Percentiles rank a stretch among this genome's conserved stretches.
Evolutionary conservation across 2,888 invertebrate genomes (phyloP).

Genomic region (Panorpa germanica): DNA sequence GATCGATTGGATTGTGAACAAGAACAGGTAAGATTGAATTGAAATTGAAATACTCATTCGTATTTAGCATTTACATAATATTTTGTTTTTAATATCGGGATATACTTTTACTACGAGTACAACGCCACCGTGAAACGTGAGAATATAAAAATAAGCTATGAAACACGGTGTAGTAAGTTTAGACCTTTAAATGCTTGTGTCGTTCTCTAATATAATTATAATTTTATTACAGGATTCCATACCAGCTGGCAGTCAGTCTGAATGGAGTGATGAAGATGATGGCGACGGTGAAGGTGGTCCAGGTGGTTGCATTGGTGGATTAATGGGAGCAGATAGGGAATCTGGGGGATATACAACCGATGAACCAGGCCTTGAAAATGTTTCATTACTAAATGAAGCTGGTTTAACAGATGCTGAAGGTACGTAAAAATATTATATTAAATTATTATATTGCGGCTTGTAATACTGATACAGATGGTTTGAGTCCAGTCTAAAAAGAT

Average conservation of each 20-base stretch:
- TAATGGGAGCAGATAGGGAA: constrained; percentile 32
- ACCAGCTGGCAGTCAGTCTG: constrained; percentile 55
- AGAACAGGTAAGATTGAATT: no score
- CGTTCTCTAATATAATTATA: no score
- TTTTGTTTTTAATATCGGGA: no score
- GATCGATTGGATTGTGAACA: no score
- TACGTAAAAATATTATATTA: constrained; percentile 18
- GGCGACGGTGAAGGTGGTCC: constrained; percentile 44
- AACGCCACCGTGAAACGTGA: no score
- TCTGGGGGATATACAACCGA: constrained; percentile 77
- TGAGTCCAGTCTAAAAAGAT: constrained; percentile 3
- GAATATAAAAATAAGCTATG: no score
- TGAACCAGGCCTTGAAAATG: constrained; percentile 70
- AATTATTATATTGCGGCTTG: not conserved
- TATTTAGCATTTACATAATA: no score
- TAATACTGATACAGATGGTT: not conserved
- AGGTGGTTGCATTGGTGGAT: constrained; percentile 17
- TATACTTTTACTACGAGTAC: no score
- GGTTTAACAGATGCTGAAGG: constrained; percentile 77
- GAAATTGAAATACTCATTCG: no score
- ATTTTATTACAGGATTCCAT: constrained; percentile 24
- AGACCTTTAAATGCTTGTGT: no score
- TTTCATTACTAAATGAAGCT: constrained; percentile 69
- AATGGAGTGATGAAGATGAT: constrained; percentile 54
- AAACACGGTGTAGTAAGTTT: no score